Percentiles rank a stretch among this genome's conserved stretches.
These are phyloP conservation scores for Callospermophilus lateralis DNA, from an alignment of 2,113 vertebrate species.

Conservation along the genomic window DNA sequence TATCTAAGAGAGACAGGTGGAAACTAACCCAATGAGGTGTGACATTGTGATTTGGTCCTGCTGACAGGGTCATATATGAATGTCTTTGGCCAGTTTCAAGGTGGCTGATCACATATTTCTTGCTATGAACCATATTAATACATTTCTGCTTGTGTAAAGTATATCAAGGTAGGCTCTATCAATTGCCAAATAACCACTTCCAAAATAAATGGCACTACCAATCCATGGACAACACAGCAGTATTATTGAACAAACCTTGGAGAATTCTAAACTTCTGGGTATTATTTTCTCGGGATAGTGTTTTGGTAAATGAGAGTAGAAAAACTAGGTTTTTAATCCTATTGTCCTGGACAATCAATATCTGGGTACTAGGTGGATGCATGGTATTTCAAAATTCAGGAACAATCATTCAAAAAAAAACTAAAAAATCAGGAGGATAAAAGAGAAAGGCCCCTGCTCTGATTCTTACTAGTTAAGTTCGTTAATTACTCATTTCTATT, in stretches of 20 bases:
- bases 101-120: not conserved
- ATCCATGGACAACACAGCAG: not conserved
- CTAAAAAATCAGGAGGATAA: not conserved
- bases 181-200: not conserved
- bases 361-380: not conserved
- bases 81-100: not conserved
- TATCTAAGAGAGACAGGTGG: not conserved
- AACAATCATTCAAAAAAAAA: not conserved
- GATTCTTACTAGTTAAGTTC: not conserved
- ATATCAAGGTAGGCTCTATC: not conserved
- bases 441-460: not conserved
- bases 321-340: not conserved
- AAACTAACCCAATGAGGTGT: not conserved
- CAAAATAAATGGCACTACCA: not conserved
- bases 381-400: not conserved
- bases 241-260: not conserved
- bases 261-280: not conserved
- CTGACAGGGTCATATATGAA: slow-evolving; percentile 14
- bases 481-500: not conserved
- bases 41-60: not conserved
- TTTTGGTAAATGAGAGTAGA: not conserved
- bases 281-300: not conserved
- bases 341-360: not conserved
- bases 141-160: not conserved
- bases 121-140: not conserved